phyloP scores from a whole-genome alignment of 1,140 invertebrate genomes.

The Propsilocerus akamusi region DNA sequence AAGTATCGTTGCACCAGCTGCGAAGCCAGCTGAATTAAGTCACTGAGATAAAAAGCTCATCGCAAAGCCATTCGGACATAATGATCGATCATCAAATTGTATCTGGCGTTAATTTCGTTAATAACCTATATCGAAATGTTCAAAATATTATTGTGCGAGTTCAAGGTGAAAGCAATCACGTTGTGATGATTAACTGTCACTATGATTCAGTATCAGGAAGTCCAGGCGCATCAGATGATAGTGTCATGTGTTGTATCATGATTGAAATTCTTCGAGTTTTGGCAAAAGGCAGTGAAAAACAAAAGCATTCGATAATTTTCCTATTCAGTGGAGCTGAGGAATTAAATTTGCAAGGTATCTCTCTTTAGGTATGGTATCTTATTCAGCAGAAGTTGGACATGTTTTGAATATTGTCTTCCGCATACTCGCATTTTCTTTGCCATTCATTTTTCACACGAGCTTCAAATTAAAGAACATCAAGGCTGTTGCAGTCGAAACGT shows the following conservation, averaged over 20 bases:
- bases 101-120: conserved; percentile 14
- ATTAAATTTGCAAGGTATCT: conserved; percentile 59
- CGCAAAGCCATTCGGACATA: conserved; percentile 26
- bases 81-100: conserved; percentile 26
- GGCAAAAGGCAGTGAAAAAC: conserved; percentile 31
- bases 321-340: conserved; percentile 88
- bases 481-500: not conserved
- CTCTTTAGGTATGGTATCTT: not conserved
- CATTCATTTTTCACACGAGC: not conserved
- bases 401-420: not conserved
- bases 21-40: conserved; percentile 28
- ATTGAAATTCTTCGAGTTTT: conserved; percentile 71
- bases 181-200: conserved; percentile 84
- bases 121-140: conserved; percentile 47
- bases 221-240: conserved; percentile 78
- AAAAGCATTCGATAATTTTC: conserved; percentile 60
- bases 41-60: conserved; percentile 25
- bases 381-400: not conserved
- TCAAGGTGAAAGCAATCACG: conserved; percentile 34
- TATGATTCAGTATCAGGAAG: conserved; percentile 79
- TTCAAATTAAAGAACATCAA: not conserved
- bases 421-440: not conserved
- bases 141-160: conserved; percentile 67
- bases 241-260: conserved; percentile 82
- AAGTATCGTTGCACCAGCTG: too few species aligned